Base-by-base conservation (phyloP, 2,888 invertebrate species). In the Epirrita christyi region DNA sequence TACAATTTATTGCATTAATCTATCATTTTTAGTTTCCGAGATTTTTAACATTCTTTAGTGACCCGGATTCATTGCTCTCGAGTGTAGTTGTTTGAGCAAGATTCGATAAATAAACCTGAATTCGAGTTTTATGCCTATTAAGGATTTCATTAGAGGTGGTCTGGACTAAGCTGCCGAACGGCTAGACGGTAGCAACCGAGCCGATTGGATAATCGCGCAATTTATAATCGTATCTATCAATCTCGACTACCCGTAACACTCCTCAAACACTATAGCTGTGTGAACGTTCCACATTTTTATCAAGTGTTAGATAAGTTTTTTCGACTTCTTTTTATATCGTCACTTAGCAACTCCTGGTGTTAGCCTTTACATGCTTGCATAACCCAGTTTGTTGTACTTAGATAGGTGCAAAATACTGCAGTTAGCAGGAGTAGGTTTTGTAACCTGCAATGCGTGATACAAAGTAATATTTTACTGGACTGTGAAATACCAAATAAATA, bases 81-180 rank as follows among this genome's bases (percentile, higher is more conserved):
- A n/a, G n/a, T n/a, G 66, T 63, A 71, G 73, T 72, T 82, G 81
- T 85, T 84, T 84, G 83, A 74, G 71, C 73, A 80, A 83, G 84
- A 83, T 84, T 81, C 81, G 82, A 79, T 80, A 78, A 75, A 72
- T 77, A 80, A 81, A 83, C 80, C 76, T 79, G 80, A 73, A 78
- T 71, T 71, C 63, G 61, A 75, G 67, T 70, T 65, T 67, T 69
- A 70, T 72, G 69, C 64, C 64, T 68, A 63, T 71, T 71, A 71
- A 50, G 68, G 70, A 71, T 72, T 75, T 72, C 61, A 63, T 72
- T 71, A 61, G 53, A 61, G 64, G 45, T 62, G 64, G 56, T 57
- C 63, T 57, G 63, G 57, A 54, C 66, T 69, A 55, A 67, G 56
- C 70, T 66, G 66, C 58, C 66, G 69, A 66, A 63, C 62, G 68